Evolutionary conservation across 2,797 vertebrate species (phyloP).

Genomic region (Tadarida brasiliensis): DNA sequence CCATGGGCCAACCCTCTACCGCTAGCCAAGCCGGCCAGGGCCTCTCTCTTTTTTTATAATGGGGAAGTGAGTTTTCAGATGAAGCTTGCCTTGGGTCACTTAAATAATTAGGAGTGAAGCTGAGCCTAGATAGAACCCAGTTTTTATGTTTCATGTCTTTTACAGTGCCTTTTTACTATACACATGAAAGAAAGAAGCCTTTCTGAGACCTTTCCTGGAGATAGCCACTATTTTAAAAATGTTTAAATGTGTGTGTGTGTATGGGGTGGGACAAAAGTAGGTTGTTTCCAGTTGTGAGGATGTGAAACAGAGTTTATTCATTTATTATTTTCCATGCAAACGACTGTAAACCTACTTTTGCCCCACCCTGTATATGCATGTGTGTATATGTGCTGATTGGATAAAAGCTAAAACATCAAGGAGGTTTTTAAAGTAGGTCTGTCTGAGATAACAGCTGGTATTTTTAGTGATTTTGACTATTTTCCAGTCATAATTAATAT

Average conservation of each 20-base stretch:
- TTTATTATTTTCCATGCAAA: background rate
- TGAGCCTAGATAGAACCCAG: background rate
- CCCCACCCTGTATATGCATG: background rate
- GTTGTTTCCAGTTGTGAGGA: background rate
- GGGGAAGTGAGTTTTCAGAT: background rate
- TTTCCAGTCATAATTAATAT: background rate
- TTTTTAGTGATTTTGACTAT: constrained; percentile 23
- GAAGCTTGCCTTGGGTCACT: background rate
- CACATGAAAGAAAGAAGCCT: background rate
- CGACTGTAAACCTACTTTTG: background rate
- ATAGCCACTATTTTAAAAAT: background rate
- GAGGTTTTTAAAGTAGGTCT: constrained; percentile 24
- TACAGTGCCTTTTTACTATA: background rate
- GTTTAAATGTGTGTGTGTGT: background rate
- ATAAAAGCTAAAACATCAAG: constrained; percentile 22
- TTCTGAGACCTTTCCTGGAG: background rate
- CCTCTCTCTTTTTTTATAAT: background rate
- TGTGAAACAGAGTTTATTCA: background rate
- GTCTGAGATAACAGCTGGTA: background rate
- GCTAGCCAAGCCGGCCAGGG: no score
- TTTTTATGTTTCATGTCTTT: constrained; percentile 34
- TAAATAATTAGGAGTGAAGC: background rate
- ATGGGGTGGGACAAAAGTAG: background rate
- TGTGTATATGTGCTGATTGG: background rate
- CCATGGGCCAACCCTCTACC: no score